Evolutionary conservation across 1,140 invertebrate genomes (phyloP).

Genomic region (Drosophila parvula): DNA sequence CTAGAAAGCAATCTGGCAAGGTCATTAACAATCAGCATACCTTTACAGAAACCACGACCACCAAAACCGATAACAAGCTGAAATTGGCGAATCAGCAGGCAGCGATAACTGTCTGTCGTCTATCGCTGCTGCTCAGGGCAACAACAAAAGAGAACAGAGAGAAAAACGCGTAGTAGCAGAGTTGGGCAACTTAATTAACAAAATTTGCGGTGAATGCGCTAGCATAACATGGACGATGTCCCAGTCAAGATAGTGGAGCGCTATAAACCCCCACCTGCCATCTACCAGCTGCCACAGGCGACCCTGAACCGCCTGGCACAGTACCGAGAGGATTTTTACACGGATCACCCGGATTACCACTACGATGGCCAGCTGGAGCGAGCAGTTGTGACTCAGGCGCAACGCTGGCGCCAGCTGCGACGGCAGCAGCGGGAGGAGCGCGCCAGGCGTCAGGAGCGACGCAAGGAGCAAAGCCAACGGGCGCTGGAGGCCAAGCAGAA

Average conservation of each 20-base stretch:
- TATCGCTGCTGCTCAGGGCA: constrained; percentile 36
- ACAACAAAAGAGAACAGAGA: constrained; percentile 68
- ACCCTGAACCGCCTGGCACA: constrained; percentile 88
- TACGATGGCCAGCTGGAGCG: constrained; percentile 91
- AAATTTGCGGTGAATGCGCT: constrained; percentile 68
- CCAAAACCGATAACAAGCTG: not conserved
- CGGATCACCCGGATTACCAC: constrained; percentile 84
- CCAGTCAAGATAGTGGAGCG: constrained; percentile 94
- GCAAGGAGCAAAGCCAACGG: constrained; percentile 85
- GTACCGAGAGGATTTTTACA: constrained; percentile 86
- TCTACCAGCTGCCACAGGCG: constrained; percentile 66
- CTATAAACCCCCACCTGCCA: constrained; percentile 89
- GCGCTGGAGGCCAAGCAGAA: constrained; percentile 85
- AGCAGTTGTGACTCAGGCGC: constrained; percentile 88
- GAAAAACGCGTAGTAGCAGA: constrained; percentile 53
- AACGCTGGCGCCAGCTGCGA: constrained; percentile 88
- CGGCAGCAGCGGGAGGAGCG: constrained; percentile 86
- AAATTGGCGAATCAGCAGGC: constrained; percentile 4
- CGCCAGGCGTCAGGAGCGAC: constrained; percentile 85
- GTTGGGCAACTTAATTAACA: constrained; percentile 53
- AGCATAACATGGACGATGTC: constrained; percentile 89
- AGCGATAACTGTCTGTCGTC: constrained; percentile 23
- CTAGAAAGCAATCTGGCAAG: not conserved
- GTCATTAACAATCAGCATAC: not conserved
- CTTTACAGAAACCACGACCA: not conserved